phyloP scores from a whole-genome alignment of 2,888 invertebrate genomes.

The Tipula vernalis region DNA sequence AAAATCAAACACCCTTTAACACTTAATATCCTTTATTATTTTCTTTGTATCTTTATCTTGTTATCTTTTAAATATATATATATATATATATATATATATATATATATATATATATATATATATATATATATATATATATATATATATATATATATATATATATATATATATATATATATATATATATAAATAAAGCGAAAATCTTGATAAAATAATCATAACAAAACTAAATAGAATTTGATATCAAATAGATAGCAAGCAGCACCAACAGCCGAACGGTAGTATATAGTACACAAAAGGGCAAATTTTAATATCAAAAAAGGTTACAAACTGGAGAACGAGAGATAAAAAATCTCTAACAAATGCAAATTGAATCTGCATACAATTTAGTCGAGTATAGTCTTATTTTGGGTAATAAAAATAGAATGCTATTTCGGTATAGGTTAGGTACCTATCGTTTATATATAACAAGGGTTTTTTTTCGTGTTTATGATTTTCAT shows the following conservation, averaged over 20 bases:
- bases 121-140: background rate
- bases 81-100: background rate
- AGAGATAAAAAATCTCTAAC: background rate
- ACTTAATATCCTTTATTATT: slow-evolving; percentile 4
- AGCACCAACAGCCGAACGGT: background rate
- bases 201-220: background rate
- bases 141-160: background rate
- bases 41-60: background rate
- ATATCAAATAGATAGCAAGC: background rate
- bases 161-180: background rate
- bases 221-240: background rate
- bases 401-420: background rate
- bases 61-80: background rate
- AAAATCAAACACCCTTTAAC: background rate
- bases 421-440: background rate
- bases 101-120: background rate
- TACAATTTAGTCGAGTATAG: background rate
- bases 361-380: background rate
- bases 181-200: background rate
- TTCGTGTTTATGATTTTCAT: background rate
- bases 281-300: background rate
- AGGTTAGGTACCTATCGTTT: background rate
- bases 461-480: background rate
- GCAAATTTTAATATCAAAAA: background rate
- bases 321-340: background rate